phyloP scores from a whole-genome alignment of 2,113 vertebrate genomes.

The Ploceus nigricollis region DNA sequence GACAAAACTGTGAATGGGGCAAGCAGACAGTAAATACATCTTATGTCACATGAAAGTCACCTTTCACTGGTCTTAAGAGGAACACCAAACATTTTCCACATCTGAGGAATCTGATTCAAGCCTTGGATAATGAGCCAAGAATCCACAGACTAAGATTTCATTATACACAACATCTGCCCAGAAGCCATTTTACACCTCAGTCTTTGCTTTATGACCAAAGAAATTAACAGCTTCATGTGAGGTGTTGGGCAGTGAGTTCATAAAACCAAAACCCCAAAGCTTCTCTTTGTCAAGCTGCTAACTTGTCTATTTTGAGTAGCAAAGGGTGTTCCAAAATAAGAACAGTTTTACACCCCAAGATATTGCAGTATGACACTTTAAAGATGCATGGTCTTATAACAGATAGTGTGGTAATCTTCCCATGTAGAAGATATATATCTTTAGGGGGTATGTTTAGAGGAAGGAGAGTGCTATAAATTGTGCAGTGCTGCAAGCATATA shows the following conservation, averaged over 20 bases:
- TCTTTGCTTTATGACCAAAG: constrained; percentile 19
- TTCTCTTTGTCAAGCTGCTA: neutral
- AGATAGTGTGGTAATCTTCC: neutral
- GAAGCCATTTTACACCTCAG: constrained; percentile 1
- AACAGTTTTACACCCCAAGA: neutral
- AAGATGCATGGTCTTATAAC: neutral
- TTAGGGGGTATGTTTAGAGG: neutral
- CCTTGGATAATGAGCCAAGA: neutral
- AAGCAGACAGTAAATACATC: neutral
- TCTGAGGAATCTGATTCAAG: neutral
- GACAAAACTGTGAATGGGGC: neutral
- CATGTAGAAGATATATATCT: neutral
- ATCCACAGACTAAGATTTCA: constrained; percentile 42
- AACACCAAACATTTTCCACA: neutral
- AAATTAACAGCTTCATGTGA: neutral
- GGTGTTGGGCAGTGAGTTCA: neutral
- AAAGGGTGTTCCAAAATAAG: neutral
- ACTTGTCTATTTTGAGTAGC: neutral
- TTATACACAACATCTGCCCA: constrained; percentile 25
- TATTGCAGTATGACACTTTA: neutral
- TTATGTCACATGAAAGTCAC: neutral
- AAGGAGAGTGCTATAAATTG: neutral
- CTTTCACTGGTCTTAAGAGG: neutral
- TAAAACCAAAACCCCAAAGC: neutral
- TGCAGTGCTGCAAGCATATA: neutral